phyloP scores from a whole-genome alignment of 2,113 vertebrate species.

The Thomomys bottae region DNA sequence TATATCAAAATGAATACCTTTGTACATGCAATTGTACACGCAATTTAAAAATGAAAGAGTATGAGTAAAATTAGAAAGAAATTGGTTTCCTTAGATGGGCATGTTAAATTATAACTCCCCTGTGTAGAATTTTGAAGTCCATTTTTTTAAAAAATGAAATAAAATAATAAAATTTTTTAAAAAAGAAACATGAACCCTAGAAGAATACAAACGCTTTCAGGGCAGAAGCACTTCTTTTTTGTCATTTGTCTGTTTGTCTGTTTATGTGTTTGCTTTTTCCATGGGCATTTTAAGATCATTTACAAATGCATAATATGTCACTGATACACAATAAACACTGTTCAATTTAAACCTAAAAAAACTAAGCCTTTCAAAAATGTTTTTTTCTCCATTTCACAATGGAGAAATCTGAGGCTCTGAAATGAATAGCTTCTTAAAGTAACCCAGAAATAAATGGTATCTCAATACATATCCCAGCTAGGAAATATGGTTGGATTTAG shows the following conservation, averaged over 20 bases:
- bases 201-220: background rate
- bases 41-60: too few species aligned
- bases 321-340: background rate
- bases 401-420: background rate
- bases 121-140: too few species aligned
- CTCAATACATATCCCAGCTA: background rate
- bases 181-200: too few species aligned
- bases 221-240: too few species aligned
- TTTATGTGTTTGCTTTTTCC: background rate
- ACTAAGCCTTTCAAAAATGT: background rate
- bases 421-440: background rate
- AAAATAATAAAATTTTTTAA: too few species aligned
- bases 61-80: too few species aligned
- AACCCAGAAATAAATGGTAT: background rate
- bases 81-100: too few species aligned
- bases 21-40: too few species aligned
- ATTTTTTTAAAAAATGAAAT: too few species aligned
- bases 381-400: background rate
- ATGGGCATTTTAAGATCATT: fast-evolving
- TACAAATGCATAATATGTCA: background rate
- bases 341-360: background rate
- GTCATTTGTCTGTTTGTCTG: background rate
- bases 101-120: too few species aligned
- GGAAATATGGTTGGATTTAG: background rate
- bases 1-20: too few species aligned